phyloP scores from a whole-genome alignment of 2,113 vertebrate genomes.

The Rhinolophus sinicus region DNA sequence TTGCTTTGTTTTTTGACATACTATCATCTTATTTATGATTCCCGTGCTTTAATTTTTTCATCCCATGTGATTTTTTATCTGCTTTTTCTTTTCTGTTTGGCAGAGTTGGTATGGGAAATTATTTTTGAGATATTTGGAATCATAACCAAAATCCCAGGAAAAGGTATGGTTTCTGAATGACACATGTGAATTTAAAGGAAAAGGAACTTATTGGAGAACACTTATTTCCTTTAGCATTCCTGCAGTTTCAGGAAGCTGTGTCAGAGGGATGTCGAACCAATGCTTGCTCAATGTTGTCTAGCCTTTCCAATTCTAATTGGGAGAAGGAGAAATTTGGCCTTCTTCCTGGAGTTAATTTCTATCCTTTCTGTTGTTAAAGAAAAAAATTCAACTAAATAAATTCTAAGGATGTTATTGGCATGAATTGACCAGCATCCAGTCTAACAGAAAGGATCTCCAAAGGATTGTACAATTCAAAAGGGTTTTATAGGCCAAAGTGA shows the following conservation, averaged over 20 bases:
- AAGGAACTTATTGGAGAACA: neutral
- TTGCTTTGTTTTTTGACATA: conserved; percentile 3
- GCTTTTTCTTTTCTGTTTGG: neutral
- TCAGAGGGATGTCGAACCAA: neutral
- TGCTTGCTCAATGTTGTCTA: neutral
- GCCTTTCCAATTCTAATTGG: neutral
- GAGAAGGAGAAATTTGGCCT: neutral
- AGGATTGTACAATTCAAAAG: neutral
- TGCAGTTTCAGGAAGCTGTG: neutral
- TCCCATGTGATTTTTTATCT: neutral
- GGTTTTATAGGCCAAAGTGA: neutral
- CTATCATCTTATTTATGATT: neutral
- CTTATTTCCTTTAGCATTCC: neutral
- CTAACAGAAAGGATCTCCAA: neutral
- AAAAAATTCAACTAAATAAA: neutral
- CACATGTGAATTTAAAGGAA: conserved; percentile 19
- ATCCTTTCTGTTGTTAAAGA: neutral
- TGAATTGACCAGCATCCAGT: neutral
- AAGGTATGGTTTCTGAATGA: neutral
- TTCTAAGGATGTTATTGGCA: neutral
- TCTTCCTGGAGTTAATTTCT: conserved; percentile 12
- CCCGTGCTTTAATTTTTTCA: neutral
- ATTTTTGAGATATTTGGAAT: conserved; percentile 59
- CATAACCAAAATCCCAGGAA: conserved; percentile 25
- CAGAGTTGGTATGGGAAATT: neutral